These are phyloP conservation scores for Phrixothrix hirtus DNA, from an alignment of 2,888 invertebrate genomes.

Conservation along the genomic window DNA sequence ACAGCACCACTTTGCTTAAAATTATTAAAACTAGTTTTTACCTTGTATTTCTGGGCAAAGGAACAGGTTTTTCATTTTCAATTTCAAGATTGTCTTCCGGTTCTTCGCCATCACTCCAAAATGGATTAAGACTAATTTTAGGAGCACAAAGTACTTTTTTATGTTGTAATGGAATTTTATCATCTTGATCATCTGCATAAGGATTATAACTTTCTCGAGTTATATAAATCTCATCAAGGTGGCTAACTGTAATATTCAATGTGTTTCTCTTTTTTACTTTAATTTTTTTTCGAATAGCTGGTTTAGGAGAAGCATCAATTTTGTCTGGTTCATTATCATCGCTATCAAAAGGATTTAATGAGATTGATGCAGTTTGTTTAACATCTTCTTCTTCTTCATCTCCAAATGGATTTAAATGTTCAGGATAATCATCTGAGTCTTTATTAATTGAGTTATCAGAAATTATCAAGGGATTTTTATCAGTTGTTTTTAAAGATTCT, in stretches of 20 bases:
- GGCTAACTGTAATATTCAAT: slow-evolving; percentile 22
- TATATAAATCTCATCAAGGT: slow-evolving; percentile 21
- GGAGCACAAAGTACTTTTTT: slow-evolving; percentile 46
- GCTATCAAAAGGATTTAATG: slow-evolving; percentile 57
- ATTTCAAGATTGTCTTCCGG: slow-evolving; percentile 56
- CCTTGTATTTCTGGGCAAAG: slow-evolving; percentile 57
- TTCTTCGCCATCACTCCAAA: slow-evolving; percentile 72
- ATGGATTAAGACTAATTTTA: slow-evolving; percentile 67
- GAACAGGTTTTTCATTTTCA: slow-evolving; percentile 34
- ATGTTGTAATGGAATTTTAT: slow-evolving; percentile 39
- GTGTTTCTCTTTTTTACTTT: too few relatives aligned
- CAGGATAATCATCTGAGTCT: slow-evolving; percentile 66
- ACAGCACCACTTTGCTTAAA: background rate
- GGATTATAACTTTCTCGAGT: slow-evolving; percentile 39
- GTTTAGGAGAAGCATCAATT: slow-evolving; percentile 52
- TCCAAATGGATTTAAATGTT: slow-evolving; percentile 82
- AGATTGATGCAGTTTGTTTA: slow-evolving; percentile 6
- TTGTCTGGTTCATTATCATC: slow-evolving; percentile 61
- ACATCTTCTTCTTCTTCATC: slow-evolving; percentile 64
- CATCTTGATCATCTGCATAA: slow-evolving; percentile 40
- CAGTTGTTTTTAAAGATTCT: too few relatives aligned
- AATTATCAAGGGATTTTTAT: too few relatives aligned
- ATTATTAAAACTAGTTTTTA: slow-evolving; percentile 38
- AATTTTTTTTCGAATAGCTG: slow-evolving; percentile 24
- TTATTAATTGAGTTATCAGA: too few relatives aligned